phyloP scores from a whole-genome alignment of 2,888 invertebrate species.

The Ditula angustiorana region DNA sequence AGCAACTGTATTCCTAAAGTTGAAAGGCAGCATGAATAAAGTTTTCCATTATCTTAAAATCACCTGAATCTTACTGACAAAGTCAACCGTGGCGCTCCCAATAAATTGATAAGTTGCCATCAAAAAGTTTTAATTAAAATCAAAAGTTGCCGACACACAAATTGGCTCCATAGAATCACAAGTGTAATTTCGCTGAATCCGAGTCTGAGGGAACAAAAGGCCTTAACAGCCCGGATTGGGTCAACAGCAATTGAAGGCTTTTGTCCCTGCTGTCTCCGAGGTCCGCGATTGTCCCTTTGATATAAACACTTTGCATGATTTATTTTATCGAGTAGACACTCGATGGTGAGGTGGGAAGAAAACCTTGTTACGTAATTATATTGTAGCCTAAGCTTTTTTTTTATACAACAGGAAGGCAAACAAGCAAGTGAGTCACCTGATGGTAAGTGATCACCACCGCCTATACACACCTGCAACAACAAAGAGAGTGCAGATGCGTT shows the following conservation, averaged over 20 bases:
- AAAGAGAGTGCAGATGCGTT: too few relatives aligned
- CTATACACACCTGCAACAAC: too few relatives aligned
- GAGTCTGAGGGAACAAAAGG: not conserved
- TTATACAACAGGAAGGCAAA: too few relatives aligned
- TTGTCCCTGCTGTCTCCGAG: not conserved
- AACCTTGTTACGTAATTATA: not conserved
- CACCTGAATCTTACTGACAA: not conserved
- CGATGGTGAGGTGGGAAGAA: not conserved
- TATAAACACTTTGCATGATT: not conserved
- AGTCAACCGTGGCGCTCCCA: too few relatives aligned
- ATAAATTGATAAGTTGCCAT: too few relatives aligned
- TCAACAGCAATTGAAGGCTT: not conserved
- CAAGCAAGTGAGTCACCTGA: too few relatives aligned
- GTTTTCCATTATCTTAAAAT: not conserved
- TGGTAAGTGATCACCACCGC: too few relatives aligned
- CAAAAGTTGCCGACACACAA: not conserved
- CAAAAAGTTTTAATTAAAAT: not conserved
- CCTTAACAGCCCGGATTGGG: not conserved
- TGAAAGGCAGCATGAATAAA: too few relatives aligned
- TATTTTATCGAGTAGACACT: not conserved
- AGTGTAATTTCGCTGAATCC: conserved; percentile 3
- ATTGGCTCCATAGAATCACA: conserved; percentile 2
- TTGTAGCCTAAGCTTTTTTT: not conserved
- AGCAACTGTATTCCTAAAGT: too few relatives aligned
- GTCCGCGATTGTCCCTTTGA: not conserved